Base-by-base conservation (phyloP, 1,140 invertebrate species). In the Aphidius ervi region DNA sequence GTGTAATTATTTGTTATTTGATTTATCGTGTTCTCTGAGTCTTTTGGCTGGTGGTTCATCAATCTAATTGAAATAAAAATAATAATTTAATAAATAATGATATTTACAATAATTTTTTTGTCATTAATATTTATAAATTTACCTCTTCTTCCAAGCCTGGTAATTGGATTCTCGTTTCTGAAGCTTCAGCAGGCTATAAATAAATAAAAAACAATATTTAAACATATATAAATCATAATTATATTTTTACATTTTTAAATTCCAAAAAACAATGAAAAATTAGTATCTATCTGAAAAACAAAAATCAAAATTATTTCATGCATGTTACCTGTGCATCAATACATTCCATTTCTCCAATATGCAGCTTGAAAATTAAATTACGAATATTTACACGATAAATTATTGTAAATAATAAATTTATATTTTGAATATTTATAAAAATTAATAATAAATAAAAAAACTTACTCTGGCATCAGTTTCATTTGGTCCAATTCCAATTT, bases 81-180 rank as follows among this genome's bases (percentile, higher is more conserved):
- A 39, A 52, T 55, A 23, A 61, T 47, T 52, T 9, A 37, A 41
- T 46, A 50, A 41, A 10, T 43, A 8, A 43, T 6, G 9, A 43
- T 6, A 43, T 6, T 43, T 6, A 43, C 42, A 43, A 9, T 6
- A 43, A 43, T 43, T 9, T 43, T 6, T 6, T 43, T n/a, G 39
- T 23, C 4, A 31, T 42, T 52, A 43, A 54, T 39, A 23, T 39
- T 37, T 23, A 50, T 52, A 4, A 5, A 59, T 23, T 68, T 70
- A 79, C 78, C 58, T 87, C 86, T 16, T 88, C 86, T 63, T 87
- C 86, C 55, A 89, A 79, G 8, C 86, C 86, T 46, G 88, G 88
- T 59, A 89, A 78, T 72, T 88, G 85, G 66, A 89, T 89, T 74
- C 87, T 86, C 16, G 88, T 89, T 65, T 89, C 87, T 1, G 87